phyloP scores from a whole-genome alignment of 2,797 vertebrate species.

The Pogonophryne albipinna region DNA sequence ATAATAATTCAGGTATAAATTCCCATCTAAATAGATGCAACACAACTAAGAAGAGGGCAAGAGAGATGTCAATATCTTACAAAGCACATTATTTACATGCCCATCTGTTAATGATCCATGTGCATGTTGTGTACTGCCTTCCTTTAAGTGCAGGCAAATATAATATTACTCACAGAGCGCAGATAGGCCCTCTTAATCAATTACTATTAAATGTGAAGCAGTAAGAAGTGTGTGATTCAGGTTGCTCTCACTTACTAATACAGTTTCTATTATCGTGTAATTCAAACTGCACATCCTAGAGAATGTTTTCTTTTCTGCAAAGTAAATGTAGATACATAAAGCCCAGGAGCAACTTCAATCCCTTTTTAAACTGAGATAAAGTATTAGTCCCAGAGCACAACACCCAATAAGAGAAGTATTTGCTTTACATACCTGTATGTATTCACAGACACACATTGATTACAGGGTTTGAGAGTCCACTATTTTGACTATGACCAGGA shows the following conservation, averaged over 20 bases:
- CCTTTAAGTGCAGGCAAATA: background rate
- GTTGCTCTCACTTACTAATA: too few species aligned
- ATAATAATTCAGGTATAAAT: too few species aligned
- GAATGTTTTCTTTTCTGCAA: background rate
- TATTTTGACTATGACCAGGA: slow-evolving; percentile 37
- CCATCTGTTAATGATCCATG: background rate
- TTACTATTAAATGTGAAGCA: background rate
- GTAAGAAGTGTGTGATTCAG: background rate
- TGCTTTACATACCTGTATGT: slow-evolving; percentile 1
- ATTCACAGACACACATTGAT: slow-evolving; percentile 2
- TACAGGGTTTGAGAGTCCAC: background rate
- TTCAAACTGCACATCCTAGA: background rate
- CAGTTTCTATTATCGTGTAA: too few species aligned
- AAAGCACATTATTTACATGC: background rate
- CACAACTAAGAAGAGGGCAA: background rate
- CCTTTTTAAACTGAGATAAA: background rate
- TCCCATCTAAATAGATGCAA: background rate
- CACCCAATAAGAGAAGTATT: background rate
- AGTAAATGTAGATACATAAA: background rate
- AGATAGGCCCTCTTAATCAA: background rate
- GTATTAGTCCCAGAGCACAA: background rate
- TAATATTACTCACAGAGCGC: background rate
- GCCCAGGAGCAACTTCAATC: background rate
- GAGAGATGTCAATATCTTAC: background rate
- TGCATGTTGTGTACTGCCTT: too few species aligned